Conservation (phyloP, 2,113 vertebrate genomes). For the Hemichromis elongatus region DNA sequence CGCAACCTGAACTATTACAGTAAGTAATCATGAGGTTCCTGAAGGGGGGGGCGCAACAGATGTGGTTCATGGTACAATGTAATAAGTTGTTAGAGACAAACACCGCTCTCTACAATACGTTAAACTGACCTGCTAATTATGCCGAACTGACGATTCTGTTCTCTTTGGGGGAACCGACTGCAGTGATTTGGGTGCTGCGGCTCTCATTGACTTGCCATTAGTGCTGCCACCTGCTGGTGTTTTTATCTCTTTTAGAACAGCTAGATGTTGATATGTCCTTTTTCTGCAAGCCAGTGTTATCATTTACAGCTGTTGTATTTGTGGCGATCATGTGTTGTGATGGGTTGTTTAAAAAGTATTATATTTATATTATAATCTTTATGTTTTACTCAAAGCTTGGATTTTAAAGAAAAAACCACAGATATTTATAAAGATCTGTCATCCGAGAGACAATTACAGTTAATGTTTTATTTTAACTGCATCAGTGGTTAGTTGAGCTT, state of each 20-base stretch:
- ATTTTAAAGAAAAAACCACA: background rate
- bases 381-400: background rate
- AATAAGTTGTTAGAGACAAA: background rate
- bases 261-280: background rate
- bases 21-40: constrained; percentile 60
- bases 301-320: background rate
- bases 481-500: background rate
- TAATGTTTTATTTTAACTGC: background rate
- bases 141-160: background rate
- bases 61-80: background rate
- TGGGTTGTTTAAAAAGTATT: background rate
- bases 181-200: background rate
- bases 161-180: background rate
- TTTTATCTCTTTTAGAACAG: background rate
- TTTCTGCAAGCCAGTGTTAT: background rate
- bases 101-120: background rate
- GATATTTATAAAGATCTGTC: background rate
- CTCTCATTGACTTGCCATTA: constrained; percentile 7
- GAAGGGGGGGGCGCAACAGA: background rate
- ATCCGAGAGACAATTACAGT: background rate
- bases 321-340: rapidly evolving
- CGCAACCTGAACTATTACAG: constrained; percentile 92
- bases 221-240: constrained; percentile 58
- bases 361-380: rapidly evolving
- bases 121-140: background rate